Conservation (phyloP, 2,113 vertebrate genomes). For the Platanista minor region DNA sequence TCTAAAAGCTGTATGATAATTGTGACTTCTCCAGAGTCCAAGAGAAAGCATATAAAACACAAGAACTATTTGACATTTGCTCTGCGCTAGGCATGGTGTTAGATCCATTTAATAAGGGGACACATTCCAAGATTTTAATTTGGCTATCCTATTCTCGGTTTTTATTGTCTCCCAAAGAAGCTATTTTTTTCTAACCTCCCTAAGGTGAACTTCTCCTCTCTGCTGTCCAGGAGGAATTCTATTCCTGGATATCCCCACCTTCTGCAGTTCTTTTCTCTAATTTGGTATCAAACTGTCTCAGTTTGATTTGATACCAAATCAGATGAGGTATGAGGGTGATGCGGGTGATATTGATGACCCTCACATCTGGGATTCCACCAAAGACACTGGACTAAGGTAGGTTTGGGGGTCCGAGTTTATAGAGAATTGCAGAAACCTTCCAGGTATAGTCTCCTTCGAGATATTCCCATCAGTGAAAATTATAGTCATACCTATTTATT, state of each 20-base stretch:
- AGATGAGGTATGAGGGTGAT: background rate
- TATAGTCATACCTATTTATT: background rate
- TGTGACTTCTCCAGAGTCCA: background rate
- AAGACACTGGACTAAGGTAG: background rate
- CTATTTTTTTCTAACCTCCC: background rate
- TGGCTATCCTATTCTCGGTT: background rate
- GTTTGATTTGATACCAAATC: too few species aligned
- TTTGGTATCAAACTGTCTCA: background rate
- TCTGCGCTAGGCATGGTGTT: background rate
- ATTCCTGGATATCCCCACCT: background rate
- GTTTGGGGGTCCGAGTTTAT: background rate
- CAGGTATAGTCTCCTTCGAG: background rate
- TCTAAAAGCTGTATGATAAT: background rate
- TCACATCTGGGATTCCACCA: background rate
- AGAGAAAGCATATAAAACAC: background rate
- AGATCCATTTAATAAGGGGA: background rate
- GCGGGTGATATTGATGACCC: background rate
- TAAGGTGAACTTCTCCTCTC: background rate
- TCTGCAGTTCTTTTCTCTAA: background rate
- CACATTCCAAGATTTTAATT: background rate
- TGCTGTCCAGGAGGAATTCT: background rate
- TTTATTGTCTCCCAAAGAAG: background rate
- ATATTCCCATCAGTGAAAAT: background rate
- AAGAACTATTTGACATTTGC: constrained; percentile 11
- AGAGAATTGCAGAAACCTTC: background rate